phyloP scores from a whole-genome alignment of 2,888 invertebrate genomes.

The Stictocephala bisonia region DNA sequence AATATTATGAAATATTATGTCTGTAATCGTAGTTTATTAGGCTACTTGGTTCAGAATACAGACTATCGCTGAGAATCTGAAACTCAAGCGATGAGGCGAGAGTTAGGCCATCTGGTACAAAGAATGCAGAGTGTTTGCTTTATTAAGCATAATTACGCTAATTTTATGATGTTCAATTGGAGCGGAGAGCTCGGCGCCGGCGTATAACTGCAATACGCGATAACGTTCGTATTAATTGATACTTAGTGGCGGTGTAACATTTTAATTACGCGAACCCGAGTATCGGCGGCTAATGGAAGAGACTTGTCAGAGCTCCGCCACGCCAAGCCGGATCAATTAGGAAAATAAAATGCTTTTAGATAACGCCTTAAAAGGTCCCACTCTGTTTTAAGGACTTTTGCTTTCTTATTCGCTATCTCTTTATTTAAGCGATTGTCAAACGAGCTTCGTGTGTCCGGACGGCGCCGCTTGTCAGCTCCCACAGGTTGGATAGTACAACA shows the following conservation, averaged over 20 bases:
- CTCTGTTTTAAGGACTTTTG: conserved; percentile 17
- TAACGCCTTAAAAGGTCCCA: conserved; percentile 1
- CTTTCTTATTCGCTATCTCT: no score
- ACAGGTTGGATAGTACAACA: no score
- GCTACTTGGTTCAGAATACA: no score
- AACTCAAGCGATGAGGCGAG: no score
- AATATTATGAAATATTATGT: no score
- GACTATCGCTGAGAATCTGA: no score
- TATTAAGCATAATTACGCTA: conserved; percentile 42
- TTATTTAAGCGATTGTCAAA: no score
- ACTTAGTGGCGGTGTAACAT: conserved; percentile 52
- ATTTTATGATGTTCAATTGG: conserved; percentile 33
- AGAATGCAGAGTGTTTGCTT: conserved; percentile 34
- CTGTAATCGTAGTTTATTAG: no score
- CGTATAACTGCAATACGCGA: conserved; percentile 6
- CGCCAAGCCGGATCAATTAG: conserved; percentile 14
- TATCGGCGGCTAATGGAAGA: conserved; percentile 49
- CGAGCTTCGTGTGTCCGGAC: no score
- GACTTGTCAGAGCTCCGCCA: conserved; percentile 43
- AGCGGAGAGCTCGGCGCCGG: neutral
- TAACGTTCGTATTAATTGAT: conserved; percentile 52
- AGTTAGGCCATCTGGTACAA: no score
- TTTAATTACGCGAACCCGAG: conserved; percentile 50
- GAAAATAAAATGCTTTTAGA: conserved; percentile 21
- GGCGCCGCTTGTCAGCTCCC: no score